Percentiles rank a stretch among this genome's conserved stretches.
Conservation (phyloP, 2,888 invertebrate genomes). For the Pyrocoelia pectoralis region DNA sequence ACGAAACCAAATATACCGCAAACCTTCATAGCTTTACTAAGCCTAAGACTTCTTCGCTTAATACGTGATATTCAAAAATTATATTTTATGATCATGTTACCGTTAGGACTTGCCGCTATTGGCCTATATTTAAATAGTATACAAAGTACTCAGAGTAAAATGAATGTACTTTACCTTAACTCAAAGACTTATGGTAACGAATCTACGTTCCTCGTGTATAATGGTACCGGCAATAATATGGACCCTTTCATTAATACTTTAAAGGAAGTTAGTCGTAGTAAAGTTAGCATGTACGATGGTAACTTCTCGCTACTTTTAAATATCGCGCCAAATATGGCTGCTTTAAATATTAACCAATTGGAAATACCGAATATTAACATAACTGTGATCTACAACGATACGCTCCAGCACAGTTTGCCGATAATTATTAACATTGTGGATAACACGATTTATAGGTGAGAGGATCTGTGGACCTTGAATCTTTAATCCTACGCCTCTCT, state of each 20-base stretch:
- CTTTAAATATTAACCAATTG: slow-evolving; percentile 68
- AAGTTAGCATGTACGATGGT: slow-evolving; percentile 68
- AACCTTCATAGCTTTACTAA: slow-evolving; percentile 72
- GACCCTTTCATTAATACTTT: slow-evolving; percentile 54
- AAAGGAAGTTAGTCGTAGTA: slow-evolving; percentile 52
- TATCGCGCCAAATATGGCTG: slow-evolving; percentile 72
- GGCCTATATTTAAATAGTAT: slow-evolving; percentile 70
- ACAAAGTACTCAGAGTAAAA: slow-evolving; percentile 69
- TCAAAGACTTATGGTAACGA: slow-evolving; percentile 67
- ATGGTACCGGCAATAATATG: slow-evolving; percentile 60
- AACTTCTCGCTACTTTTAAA: slow-evolving; percentile 70
- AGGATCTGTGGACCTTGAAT: not conserved
- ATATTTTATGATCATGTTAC: slow-evolving; percentile 77
- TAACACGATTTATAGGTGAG: slow-evolving; percentile 74
- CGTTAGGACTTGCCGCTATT: slow-evolving; percentile 72
- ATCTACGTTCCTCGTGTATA: slow-evolving; percentile 70
- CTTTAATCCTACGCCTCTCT: too few species aligned
- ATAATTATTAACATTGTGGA: slow-evolving; percentile 76
- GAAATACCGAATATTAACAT: slow-evolving; percentile 64
- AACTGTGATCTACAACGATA: slow-evolving; percentile 78
- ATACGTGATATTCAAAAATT: slow-evolving; percentile 72
- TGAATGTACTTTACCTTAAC: slow-evolving; percentile 69
- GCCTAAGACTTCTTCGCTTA: slow-evolving; percentile 71
- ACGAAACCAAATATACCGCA: slow-evolving; percentile 69
- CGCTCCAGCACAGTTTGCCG: slow-evolving; percentile 80